A percentile compares a stretch with the other conserved stretches of the same genome.
phyloP scores from a whole-genome alignment of 1,140 invertebrate species.

The Neomicropteryx cornuta region DNA sequence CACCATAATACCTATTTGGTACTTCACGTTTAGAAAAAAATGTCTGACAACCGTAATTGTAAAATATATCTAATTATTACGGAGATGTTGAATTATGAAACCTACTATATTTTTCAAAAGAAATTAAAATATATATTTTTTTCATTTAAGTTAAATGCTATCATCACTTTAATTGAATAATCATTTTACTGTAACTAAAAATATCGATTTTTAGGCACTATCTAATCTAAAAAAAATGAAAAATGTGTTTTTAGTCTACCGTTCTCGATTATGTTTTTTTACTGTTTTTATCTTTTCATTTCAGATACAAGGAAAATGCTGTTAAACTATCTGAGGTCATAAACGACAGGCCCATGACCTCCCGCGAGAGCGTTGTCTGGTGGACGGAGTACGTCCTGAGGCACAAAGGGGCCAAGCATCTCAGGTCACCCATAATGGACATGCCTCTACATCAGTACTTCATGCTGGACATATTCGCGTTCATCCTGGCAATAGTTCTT shows the following conservation, averaged over 20 bases:
- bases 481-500: slow-evolving; percentile 15
- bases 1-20: no score
- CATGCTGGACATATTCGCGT: slow-evolving; percentile 12
- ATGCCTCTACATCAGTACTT: background rate
- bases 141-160: no score
- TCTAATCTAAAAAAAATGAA: background rate
- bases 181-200: no score
- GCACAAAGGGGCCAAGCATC: slow-evolving; percentile 34
- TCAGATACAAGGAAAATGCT: slow-evolving; percentile 39
- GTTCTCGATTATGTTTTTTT: background rate
- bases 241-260: background rate
- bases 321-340: slow-evolving; percentile 26
- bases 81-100: no score
- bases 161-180: no score
- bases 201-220: no score
- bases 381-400: slow-evolving; percentile 40
- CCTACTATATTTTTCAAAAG: no score
- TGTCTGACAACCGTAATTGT: no score
- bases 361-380: slow-evolving; percentile 34
- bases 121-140: no score
- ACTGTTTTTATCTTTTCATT: slow-evolving; percentile 4
- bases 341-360: slow-evolving; percentile 23
- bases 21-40: no score
- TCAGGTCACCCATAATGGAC: background rate
- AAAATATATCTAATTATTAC: no score